Evolutionary conservation across 2,113 vertebrate species (phyloP).

Genomic region (Vanacampus margaritifer): DNA sequence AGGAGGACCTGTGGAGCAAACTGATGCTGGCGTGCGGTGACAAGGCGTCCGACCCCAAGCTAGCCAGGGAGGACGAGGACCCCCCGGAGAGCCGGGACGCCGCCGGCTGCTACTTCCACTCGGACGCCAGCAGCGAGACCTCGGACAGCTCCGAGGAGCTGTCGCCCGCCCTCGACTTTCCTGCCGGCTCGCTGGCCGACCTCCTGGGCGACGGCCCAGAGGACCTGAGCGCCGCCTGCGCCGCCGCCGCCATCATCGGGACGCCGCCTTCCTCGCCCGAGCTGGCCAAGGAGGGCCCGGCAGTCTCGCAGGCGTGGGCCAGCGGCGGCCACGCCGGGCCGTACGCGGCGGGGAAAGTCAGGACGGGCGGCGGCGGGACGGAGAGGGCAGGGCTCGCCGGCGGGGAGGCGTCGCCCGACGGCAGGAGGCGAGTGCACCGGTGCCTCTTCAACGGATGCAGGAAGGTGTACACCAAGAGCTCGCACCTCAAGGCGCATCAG

Average conservation of each 20-base stretch:
- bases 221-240: slow-evolving; percentile 74
- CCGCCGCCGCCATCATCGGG: slow-evolving; percentile 74
- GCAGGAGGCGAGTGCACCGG: slow-evolving; percentile 86
- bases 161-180: slow-evolving; percentile 83
- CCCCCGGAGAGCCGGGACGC: slow-evolving; percentile 71
- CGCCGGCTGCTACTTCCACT: slow-evolving; percentile 85
- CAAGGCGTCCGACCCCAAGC: slow-evolving; percentile 76
- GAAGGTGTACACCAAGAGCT: slow-evolving; percentile 99
- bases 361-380: slow-evolving; percentile 73
- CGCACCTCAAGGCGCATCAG: slow-evolving; percentile 98
- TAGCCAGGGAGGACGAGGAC: slow-evolving; percentile 77
- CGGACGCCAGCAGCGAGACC: slow-evolving; percentile 87
- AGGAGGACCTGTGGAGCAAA: slow-evolving; percentile 95
- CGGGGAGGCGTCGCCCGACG: slow-evolving; percentile 85
- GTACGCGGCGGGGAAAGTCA: slow-evolving; percentile 83
- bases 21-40: slow-evolving; percentile 92
- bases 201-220: slow-evolving; percentile 80
- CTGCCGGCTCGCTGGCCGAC: slow-evolving; percentile 80
- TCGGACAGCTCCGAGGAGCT: slow-evolving; percentile 94
- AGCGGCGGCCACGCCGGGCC: slow-evolving; percentile 75
- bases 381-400: slow-evolving; percentile 69
- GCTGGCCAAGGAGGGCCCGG: slow-evolving; percentile 78
- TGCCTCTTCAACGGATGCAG: slow-evolving; percentile 96
- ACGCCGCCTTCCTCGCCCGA: slow-evolving; percentile 92
- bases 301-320: slow-evolving; percentile 77